These are phyloP conservation scores for Sarcophaga peregrina DNA, from an alignment of 1,140 invertebrate species.

Conservation along the genomic window DNA sequence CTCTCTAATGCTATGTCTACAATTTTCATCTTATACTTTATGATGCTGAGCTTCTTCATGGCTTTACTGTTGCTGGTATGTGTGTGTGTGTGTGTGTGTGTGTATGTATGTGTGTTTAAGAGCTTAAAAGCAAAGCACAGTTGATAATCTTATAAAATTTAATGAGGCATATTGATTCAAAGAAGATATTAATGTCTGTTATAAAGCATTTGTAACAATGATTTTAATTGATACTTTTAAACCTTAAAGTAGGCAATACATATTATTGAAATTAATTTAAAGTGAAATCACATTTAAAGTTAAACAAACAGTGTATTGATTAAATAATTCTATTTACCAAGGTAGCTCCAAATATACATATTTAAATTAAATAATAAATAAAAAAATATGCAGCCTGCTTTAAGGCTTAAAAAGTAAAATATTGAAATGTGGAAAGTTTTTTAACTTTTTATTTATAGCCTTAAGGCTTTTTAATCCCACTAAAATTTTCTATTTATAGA, in stretches of 20 bases:
- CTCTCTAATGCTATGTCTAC: no score
- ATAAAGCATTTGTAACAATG: not conserved
- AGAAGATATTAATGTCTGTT: not conserved
- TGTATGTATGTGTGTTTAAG: not conserved
- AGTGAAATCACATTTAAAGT: no score
- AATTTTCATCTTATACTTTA: no score
- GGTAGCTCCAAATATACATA: not conserved
- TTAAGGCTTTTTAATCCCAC: no score
- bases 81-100: not conserved
- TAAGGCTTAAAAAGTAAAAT: not conserved
- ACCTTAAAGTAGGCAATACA: not conserved
- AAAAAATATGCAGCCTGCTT: not conserved
- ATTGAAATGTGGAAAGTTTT: no score
- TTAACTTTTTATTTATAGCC: no score
- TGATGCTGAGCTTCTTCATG: not conserved
- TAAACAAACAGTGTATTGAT: no score
- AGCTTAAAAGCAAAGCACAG: not conserved
- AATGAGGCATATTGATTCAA: not conserved
- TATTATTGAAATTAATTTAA: no score
- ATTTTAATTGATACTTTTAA: no score
- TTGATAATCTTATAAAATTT: conserved; percentile 5
- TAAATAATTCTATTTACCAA: no score
- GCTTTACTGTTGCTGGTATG: not conserved
- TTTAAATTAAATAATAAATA: not conserved
- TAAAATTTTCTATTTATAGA: no score